Conservation (phyloP, 2,113 vertebrate genomes). For the Periophthalmodon schlosseri region DNA sequence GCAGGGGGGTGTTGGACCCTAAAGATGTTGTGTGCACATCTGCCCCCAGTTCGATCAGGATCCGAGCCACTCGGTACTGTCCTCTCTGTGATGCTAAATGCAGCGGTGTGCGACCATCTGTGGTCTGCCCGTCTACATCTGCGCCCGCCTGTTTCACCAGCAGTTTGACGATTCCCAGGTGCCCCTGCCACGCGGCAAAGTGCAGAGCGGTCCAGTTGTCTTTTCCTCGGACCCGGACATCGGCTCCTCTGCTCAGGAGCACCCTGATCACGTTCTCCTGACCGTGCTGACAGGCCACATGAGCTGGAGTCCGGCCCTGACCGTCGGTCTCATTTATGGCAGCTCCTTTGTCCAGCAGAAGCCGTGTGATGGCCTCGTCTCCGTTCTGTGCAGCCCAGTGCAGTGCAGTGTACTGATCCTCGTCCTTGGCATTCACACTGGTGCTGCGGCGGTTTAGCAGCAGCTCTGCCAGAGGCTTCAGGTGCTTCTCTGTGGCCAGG, state of each 20-base stretch:
- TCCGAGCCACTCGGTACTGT: slow-evolving; percentile 92
- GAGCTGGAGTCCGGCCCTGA: slow-evolving; percentile 90
- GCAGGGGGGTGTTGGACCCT: slow-evolving; percentile 81
- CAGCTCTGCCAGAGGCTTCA: slow-evolving; percentile 85
- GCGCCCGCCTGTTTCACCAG: slow-evolving; percentile 87
- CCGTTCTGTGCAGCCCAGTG: slow-evolving; percentile 93
- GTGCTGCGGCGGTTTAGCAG: slow-evolving; percentile 89
- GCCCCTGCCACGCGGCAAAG: slow-evolving; percentile 93
- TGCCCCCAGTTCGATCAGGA: slow-evolving; percentile 86
- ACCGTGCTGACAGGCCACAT: slow-evolving; percentile 94
- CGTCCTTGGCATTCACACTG: slow-evolving; percentile 90
- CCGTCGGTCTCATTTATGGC: slow-evolving; percentile 85
- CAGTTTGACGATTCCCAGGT: slow-evolving; percentile 90
- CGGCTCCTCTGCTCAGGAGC: slow-evolving; percentile 85
- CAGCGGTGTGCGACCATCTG: slow-evolving; percentile 87
- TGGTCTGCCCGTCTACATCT: slow-evolving; percentile 82
- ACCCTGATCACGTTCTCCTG: slow-evolving; percentile 89
- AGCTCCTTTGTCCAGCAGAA: slow-evolving; percentile 86
- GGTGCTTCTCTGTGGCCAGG: slow-evolving; percentile 85
- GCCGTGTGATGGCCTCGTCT: slow-evolving; percentile 86
- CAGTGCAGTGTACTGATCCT: slow-evolving; percentile 94
- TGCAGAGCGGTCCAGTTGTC: slow-evolving; percentile 93
- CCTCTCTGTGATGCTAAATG: slow-evolving; percentile 93
- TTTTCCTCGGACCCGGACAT: slow-evolving; percentile 81
- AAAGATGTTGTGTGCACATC: slow-evolving; percentile 73